Evolutionary conservation across 2,888 invertebrate genomes (phyloP), one percentile per base, ranked within the genome.

Genomic region (Carcina quercana): DNA sequence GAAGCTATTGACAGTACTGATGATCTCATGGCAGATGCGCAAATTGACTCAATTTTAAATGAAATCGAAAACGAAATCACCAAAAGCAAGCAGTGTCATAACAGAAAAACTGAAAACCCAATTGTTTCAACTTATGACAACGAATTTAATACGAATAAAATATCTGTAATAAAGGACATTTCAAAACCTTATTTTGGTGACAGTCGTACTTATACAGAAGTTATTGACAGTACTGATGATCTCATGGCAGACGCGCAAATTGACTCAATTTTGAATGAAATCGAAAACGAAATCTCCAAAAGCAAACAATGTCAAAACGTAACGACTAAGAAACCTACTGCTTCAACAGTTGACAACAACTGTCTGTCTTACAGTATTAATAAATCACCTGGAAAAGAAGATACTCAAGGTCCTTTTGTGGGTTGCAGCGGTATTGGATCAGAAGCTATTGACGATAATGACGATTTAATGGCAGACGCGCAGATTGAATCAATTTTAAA

Each of bases 201-300:
- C n/a, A n/a, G n/a, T n/a, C n/a, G n/a, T n/a, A n/a, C n/a, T n/a
- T n/a, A n/a, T n/a, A n/a, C 30, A 32, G 38, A 38, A 34, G 38
- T 47, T 28, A 40, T 55, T 19, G 47, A 50, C 15, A 42, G 54
- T 26, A 49, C 52, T 25, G 56, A 67, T 4, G 35, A 46, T 12
- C 50, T 50, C 33, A 46, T 60, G 13, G 61, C 69, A 29, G 64
- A 64, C 30, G 49, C 56, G 13, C 56, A 58, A 36, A 60, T 79
- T 37, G 47, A 68, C 30, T 55, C 40, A 20, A 65, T 80, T 39
- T 45, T 82, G 19, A 59, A 50, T 27, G 53, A 70, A 36, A 80
- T 80, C 28, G 79, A 82, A 58, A 59, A 43, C 34, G 76, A 80
- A 64, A 78, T 78, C 40, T 39, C 36, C 12, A 56, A 43, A 35